Base-by-base conservation (phyloP, 2,888 invertebrate species). In the Pristionchus arcanus region DNA sequence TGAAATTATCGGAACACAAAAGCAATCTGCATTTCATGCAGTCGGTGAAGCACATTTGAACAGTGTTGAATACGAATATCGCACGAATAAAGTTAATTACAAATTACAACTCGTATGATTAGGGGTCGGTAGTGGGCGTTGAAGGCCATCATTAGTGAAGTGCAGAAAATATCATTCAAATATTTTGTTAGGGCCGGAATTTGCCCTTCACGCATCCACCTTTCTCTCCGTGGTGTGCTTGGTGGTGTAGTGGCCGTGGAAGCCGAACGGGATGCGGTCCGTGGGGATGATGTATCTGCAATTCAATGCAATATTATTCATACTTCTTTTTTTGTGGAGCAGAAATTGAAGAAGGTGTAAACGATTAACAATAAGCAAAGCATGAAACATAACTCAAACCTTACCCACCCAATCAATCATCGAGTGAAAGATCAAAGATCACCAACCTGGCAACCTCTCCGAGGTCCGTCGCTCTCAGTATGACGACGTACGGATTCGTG, bases 381-480 rank as follows among this genome's bases (percentile, higher is more conserved):
- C 19, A 4, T 55, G 55, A 55, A 55, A 55, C 55, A 15, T 55
- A 55, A 21, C 21, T 55, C n/a, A n/a, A n/a, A n/a, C n/a, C n/a
- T n/a, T n/a, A n/a, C n/a, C n/a, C n/a, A n/a, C n/a, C n/a, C n/a
- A n/a, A n/a, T n/a, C n/a, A n/a, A n/a, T n/a, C n/a, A n/a, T n/a
- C n/a, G 13, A 42, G 16, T 53, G 3, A 28, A 49, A 53, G 49
- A n/a, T 42, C 7, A 49, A 53, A 42, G 49, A 81, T 49, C 49
- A 81, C 49, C 25, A 9, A 28, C 86, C 63, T 66, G 37, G 66
- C 37, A n/a, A 86, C 63, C 86, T 98, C 97, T 53, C 95, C 96
- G 96, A 97, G 96, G 1, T 96, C 97, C 91, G 96, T 96, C 19
- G 97, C 97, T 95, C 97, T 97, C 49, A 98, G 96, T 90, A 98